Percentiles rank a stretch among this genome's conserved stretches.
phyloP scores from a whole-genome alignment of 2,888 invertebrate genomes.

The Prosopocoilus inquinatus region DNA sequence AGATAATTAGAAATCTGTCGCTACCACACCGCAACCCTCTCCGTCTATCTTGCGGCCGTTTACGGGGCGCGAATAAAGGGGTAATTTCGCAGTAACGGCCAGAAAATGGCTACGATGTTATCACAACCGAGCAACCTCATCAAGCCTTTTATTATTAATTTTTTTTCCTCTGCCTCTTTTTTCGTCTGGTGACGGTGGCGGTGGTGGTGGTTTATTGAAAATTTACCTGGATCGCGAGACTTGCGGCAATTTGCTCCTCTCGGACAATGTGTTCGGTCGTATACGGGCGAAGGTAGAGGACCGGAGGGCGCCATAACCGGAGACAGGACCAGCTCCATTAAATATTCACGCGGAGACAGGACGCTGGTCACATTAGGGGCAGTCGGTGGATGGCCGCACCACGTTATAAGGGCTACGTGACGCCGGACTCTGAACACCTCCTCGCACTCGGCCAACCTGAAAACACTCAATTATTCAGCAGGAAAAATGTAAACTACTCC shows the following conservation, averaged over 20 bases:
- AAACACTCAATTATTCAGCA: slow-evolving; percentile 10
- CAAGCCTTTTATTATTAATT: not conserved
- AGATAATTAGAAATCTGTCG: slow-evolving; percentile 29
- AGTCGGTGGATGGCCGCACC: slow-evolving; percentile 14
- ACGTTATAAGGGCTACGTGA: slow-evolving; percentile 16
- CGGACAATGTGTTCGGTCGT: not conserved
- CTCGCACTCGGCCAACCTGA: slow-evolving; percentile 7
- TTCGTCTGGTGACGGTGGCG: no score
- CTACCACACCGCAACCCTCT: slow-evolving; percentile 26
- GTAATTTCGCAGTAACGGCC: slow-evolving; percentile 2
- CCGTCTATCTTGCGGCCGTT: slow-evolving; percentile 17
- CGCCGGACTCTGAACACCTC: slow-evolving; percentile 6
- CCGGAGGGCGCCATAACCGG: slow-evolving; percentile 26
- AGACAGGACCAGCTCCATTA: slow-evolving; percentile 20
- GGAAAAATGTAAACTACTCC: slow-evolving; percentile 19
- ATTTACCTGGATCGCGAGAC: not conserved
- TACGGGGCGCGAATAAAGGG: not conserved
- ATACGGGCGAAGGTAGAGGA: slow-evolving; percentile 6
- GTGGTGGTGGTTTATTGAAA: not conserved
- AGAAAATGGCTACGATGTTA: slow-evolving; percentile 3
- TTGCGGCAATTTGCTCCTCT: not conserved
- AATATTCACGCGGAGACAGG: slow-evolving; percentile 15
- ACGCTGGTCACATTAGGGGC: slow-evolving; percentile 16
- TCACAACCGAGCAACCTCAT: not conserved
- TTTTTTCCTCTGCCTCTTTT: not conserved